phyloP scores from a whole-genome alignment of 2,113 vertebrate species.

The Eptesicus fuscus region DNA sequence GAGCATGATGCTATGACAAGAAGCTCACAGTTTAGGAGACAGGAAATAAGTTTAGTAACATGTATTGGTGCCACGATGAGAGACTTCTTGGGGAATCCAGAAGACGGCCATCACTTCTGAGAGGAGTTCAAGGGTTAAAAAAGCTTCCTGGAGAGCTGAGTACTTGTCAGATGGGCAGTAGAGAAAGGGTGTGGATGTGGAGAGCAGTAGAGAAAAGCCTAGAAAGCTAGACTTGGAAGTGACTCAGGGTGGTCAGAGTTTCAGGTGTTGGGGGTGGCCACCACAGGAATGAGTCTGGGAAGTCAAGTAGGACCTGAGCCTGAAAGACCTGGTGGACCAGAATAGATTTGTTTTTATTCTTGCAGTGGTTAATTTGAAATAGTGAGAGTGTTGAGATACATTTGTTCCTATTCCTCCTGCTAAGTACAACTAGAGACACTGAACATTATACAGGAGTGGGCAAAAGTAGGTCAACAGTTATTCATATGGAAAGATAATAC shows the following conservation, averaged over 20 bases:
- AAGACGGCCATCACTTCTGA: not conserved
- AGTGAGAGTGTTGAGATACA: not conserved
- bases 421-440: not conserved
- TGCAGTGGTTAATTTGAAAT: not conserved
- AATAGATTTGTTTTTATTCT: not conserved
- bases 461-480: no score
- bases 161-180: not conserved
- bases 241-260: not conserved
- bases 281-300: not conserved
- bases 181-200: not conserved
- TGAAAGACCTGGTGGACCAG: not conserved
- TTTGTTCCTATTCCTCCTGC: not conserved
- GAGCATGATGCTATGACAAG: not conserved
- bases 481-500: no score
- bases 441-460: not conserved
- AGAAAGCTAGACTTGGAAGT: not conserved
- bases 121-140: not conserved
- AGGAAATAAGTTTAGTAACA: not conserved
- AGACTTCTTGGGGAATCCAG: not conserved
- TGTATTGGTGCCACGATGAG: not conserved
- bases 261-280: not conserved
- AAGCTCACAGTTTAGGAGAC: not conserved
- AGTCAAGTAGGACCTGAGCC: not conserved
- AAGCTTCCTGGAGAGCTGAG: not conserved
- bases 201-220: not conserved